Evolutionary conservation across 2,888 invertebrate species (phyloP).

Genomic region (Molanna angustata): DNA sequence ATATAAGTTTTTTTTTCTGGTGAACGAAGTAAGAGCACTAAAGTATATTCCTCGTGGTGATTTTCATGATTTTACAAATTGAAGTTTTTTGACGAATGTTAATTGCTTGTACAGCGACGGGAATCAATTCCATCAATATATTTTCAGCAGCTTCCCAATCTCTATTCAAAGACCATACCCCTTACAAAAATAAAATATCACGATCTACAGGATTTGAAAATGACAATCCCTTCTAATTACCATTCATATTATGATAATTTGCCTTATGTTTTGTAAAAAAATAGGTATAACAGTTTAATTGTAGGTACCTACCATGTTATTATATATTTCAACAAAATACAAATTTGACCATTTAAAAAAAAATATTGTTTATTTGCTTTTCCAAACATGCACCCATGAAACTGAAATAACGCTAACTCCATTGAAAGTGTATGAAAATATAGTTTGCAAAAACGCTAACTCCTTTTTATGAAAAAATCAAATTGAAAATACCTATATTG

Average conservation of each 20-base stretch:
- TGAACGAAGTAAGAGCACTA: too few relatives aligned
- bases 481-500: too few relatives aligned
- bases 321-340: background rate
- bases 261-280: background rate
- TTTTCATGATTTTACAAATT: slow-evolving; percentile 4
- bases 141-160: slow-evolving; percentile 4
- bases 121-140: background rate
- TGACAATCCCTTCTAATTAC: background rate
- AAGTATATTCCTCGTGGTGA: too few relatives aligned
- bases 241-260: background rate
- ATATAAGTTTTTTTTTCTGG: too few relatives aligned
- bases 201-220: background rate
- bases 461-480: too few relatives aligned
- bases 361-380: background rate
- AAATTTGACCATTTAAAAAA: background rate
- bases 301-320: too few relatives aligned
- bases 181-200: background rate
- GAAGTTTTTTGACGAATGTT: slow-evolving; percentile 2
- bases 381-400: background rate
- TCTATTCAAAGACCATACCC: background rate
- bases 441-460: slow-evolving; percentile 2
- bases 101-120: slow-evolving; percentile 1
- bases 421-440: too few relatives aligned
- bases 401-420: too few relatives aligned
- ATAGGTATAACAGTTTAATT: background rate